These are phyloP conservation scores for Tetragonisca angustula DNA, from an alignment of 2,888 invertebrate genomes.

Conservation along the genomic window DNA sequence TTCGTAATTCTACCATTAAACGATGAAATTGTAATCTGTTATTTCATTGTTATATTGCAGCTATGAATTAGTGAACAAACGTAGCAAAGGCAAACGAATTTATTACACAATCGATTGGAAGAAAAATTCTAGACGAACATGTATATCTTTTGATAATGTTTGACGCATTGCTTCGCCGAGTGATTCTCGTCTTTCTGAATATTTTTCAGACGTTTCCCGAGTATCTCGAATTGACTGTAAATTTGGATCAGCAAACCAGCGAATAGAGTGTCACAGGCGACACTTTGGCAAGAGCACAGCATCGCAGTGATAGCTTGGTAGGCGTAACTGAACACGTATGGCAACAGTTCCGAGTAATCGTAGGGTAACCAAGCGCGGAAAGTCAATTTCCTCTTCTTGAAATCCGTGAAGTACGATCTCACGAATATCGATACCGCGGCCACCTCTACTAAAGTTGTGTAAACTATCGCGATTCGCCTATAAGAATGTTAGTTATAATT, in stretches of 20 bases:
- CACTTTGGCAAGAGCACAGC: slow-evolving; percentile 1
- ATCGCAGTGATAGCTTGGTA: slow-evolving; percentile 37
- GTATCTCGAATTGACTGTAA: slow-evolving; percentile 52
- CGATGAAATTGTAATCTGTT: too few relatives aligned
- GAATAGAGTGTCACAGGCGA: slow-evolving; percentile 64
- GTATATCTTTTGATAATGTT: slow-evolving; percentile 43
- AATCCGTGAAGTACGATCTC: slow-evolving; percentile 18
- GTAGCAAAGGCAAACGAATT: too few relatives aligned
- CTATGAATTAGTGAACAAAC: too few relatives aligned
- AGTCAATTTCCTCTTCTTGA: slow-evolving; percentile 11
- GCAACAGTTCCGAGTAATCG: slow-evolving; percentile 18
- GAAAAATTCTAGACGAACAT: slow-evolving; percentile 24
- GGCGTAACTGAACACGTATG: slow-evolving; percentile 44
- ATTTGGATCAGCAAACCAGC: slow-evolving; percentile 52
- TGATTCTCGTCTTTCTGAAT: neutral
- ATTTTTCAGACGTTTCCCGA: slow-evolving; percentile 43
- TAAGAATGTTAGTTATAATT: neutral
- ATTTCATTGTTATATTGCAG: too few relatives aligned
- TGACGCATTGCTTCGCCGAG: slow-evolving; percentile 13
- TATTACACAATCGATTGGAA: too few relatives aligned
- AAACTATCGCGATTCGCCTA: slow-evolving; percentile 31
- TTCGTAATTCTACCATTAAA: too few relatives aligned
- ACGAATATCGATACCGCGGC: neutral
- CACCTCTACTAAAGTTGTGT: slow-evolving; percentile 15
- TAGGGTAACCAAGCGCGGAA: slow-evolving; percentile 57